These are phyloP conservation scores for Micronycteris hirsuta DNA, from an alignment of 2,113 vertebrate genomes.

Conservation along the genomic window DNA sequence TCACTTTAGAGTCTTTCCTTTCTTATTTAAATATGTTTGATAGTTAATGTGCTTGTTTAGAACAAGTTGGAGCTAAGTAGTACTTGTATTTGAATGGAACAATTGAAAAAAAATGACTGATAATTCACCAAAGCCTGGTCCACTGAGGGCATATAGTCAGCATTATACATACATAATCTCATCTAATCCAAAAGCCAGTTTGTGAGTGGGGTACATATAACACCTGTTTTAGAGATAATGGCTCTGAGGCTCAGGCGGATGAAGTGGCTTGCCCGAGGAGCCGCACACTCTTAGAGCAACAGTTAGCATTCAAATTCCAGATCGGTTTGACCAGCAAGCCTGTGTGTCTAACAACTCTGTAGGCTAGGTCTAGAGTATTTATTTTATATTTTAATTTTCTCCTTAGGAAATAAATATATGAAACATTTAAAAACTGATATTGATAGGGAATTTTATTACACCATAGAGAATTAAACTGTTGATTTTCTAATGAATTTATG, in stretches of 20 bases:
- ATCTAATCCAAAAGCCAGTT: background rate
- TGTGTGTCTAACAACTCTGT: background rate
- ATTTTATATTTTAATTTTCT: background rate
- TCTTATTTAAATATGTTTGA: conserved; percentile 2
- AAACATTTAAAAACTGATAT: background rate
- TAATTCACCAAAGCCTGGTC: background rate
- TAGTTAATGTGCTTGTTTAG: background rate
- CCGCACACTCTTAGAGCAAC: background rate
- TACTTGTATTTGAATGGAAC: background rate
- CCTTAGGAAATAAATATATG: background rate
- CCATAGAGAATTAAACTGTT: background rate
- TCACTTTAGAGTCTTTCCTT: conserved; percentile 22
- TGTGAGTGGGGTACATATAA: background rate
- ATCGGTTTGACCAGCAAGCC: background rate
- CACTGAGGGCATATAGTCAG: background rate
- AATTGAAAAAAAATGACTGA: background rate
- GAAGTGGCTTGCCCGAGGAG: background rate
- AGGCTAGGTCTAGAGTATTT: background rate
- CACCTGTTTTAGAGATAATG: background rate
- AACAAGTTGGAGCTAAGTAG: background rate
- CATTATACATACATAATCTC: background rate
- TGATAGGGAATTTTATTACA: background rate
- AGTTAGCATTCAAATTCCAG: background rate
- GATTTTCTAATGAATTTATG: conserved; percentile 19
- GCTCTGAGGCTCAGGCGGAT: background rate